A percentile compares a stretch with the other conserved stretches of the same genome.
Conservation (phyloP, 2,888 invertebrate genomes). For the Watsonalla binaria region DNA sequence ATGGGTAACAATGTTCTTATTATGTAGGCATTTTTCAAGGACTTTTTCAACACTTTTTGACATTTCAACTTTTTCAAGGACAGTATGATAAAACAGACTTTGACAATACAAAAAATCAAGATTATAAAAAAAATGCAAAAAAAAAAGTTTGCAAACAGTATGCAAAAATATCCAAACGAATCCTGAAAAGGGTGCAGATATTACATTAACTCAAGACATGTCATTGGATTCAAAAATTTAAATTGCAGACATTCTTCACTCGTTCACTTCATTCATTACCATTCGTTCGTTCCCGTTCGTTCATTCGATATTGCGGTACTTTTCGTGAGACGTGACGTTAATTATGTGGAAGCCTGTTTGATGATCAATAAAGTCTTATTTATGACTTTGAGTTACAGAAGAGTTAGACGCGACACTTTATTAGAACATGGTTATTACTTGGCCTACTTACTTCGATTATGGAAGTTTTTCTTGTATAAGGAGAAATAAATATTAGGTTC, state of each 20-base stretch:
- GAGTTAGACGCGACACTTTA: not conserved
- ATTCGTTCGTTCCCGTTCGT: constrained; percentile 44
- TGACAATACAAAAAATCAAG: too few relatives aligned
- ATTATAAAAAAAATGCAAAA: too few relatives aligned
- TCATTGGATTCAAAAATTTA: constrained; percentile 66
- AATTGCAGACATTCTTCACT: constrained; percentile 62
- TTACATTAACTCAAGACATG: constrained; percentile 49
- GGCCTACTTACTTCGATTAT: not conserved
- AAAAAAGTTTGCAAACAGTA: too few relatives aligned
- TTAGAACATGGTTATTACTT: not conserved
- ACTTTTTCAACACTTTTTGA: too few relatives aligned
- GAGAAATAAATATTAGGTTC: too few relatives aligned
- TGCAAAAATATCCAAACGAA: too few relatives aligned
- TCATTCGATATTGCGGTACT: constrained; percentile 30
- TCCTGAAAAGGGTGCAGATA: constrained; percentile 22
- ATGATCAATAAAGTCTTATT: not conserved
- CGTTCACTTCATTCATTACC: constrained; percentile 13
- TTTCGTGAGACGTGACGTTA: constrained; percentile 32
- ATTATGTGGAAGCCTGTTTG: constrained; percentile 1
- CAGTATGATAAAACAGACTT: too few relatives aligned
- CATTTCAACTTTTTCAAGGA: too few relatives aligned
- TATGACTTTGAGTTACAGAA: not conserved
- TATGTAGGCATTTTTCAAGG: too few relatives aligned
- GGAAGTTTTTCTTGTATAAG: not conserved
- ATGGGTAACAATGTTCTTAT: too few relatives aligned